phyloP scores from a whole-genome alignment of 2,797 vertebrate species.

The Myripristis murdjan region DNA sequence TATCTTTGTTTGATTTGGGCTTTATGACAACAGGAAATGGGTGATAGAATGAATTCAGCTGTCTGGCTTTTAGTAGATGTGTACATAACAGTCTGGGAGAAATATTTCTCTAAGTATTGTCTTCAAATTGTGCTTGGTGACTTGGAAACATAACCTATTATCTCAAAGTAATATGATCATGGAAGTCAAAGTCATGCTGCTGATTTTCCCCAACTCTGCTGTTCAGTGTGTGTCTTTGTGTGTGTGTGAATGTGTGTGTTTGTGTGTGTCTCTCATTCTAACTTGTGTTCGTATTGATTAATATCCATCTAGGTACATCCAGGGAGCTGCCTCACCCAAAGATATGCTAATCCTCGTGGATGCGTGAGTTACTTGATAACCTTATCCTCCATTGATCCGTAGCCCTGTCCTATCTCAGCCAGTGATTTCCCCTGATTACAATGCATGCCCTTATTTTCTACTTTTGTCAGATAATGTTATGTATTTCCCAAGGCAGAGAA shows the following conservation, averaged over 20 bases:
- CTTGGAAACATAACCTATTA: background rate
- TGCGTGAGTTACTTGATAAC: constrained; percentile 91
- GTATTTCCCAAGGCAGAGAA: constrained; percentile 48
- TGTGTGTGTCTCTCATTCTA: constrained; percentile 61
- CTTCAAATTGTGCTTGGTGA: no score
- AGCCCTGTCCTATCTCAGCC: constrained; percentile 34
- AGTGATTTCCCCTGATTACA: constrained; percentile 68
- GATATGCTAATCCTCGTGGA: constrained; percentile 99
- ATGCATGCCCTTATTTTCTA: constrained; percentile 22
- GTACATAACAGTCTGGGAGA: no score
- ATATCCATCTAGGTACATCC: constrained; percentile 92
- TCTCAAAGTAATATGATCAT: background rate
- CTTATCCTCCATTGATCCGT: constrained; percentile 49
- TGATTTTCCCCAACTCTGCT: background rate
- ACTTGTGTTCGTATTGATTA: constrained; percentile 30
- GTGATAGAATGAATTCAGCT: no score
- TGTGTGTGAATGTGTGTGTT: background rate
- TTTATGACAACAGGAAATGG: background rate
- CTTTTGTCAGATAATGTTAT: constrained; percentile 43
- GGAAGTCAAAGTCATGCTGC: no score
- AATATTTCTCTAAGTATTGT: no score
- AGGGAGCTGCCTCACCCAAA: constrained; percentile 97
- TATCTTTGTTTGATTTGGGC: background rate
- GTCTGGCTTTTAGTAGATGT: no score
- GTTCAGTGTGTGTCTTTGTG: background rate